phyloP scores from a whole-genome alignment of 1,140 invertebrate species.

The Lineus longissimus region DNA sequence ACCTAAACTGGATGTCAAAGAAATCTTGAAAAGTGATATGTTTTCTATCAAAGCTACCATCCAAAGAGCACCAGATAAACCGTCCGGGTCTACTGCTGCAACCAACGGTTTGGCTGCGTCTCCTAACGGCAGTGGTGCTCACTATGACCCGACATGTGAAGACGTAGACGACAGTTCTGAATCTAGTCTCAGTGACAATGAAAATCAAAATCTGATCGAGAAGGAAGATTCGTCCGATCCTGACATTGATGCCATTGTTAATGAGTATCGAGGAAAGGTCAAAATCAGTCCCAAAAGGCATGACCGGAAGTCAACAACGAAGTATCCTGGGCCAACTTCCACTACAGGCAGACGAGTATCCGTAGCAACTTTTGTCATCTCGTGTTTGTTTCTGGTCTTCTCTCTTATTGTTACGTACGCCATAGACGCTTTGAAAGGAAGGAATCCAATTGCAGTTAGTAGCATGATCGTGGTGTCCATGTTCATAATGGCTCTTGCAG shows the following conservation, averaged over 20 bases:
- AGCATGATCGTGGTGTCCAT: constrained; percentile 27
- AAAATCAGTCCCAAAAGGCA: background rate
- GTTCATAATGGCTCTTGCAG: constrained; percentile 25
- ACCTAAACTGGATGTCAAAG: background rate
- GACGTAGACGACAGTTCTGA: background rate
- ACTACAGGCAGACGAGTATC: background rate
- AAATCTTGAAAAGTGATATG: background rate
- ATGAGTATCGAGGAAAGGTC: constrained; percentile 4
- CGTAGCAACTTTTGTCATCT: background rate
- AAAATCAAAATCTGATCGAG: background rate
- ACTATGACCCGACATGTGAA: background rate
- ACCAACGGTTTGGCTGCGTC: background rate
- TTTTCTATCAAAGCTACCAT: background rate
- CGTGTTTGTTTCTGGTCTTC: background rate
- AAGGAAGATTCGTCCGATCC: constrained; percentile 2
- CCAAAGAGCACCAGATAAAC: background rate
- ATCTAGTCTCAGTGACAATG: background rate
- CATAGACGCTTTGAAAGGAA: background rate
- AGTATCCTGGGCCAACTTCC: background rate
- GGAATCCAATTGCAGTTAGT: no score
- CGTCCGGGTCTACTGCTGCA: background rate
- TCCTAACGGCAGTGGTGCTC: background rate
- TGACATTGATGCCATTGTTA: constrained; percentile 2
- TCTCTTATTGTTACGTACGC: background rate
- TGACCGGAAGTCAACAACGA: background rate